Evolutionary conservation across 2,888 invertebrate genomes (phyloP).

Genomic region (Molorchus minor): DNA sequence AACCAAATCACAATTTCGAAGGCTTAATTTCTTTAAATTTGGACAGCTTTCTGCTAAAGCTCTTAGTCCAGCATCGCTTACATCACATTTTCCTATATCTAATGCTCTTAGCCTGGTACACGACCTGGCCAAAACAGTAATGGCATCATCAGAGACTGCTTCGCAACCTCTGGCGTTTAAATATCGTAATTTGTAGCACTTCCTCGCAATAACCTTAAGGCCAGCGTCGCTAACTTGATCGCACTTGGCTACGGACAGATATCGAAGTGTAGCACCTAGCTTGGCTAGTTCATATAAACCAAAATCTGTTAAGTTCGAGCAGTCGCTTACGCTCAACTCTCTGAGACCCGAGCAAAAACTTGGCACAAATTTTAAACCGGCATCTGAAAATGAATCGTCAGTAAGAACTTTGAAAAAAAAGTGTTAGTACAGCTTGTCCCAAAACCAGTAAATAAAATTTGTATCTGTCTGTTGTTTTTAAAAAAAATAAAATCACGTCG

Average conservation of each 20-base stretch:
- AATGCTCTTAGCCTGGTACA: slow-evolving; percentile 87
- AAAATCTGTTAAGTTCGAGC: slow-evolving; percentile 88
- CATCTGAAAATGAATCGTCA: slow-evolving; percentile 72
- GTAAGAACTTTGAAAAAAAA: too few species aligned
- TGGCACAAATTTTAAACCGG: slow-evolving; percentile 90
- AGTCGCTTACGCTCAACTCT: slow-evolving; percentile 91
- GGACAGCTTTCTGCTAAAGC: slow-evolving; percentile 90
- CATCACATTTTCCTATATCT: slow-evolving; percentile 93
- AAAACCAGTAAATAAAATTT: too few species aligned
- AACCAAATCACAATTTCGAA: slow-evolving; percentile 90
- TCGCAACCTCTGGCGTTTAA: slow-evolving; percentile 93
- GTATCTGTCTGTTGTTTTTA: too few species aligned
- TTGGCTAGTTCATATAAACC: slow-evolving; percentile 90
- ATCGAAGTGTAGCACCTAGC: slow-evolving; percentile 87
- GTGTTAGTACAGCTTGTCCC: too few species aligned
- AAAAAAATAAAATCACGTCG: background rate
- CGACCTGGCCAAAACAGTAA: slow-evolving; percentile 84
- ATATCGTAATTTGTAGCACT: slow-evolving; percentile 89
- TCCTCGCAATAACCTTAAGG: slow-evolving; percentile 83
- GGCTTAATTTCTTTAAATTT: slow-evolving; percentile 87
- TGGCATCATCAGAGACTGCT: slow-evolving; percentile 92
- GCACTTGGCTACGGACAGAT: slow-evolving; percentile 93
- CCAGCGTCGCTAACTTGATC: slow-evolving; percentile 92
- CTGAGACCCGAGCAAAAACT: slow-evolving; percentile 86
- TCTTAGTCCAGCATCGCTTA: slow-evolving; percentile 87